Evolutionary conservation across 2,888 invertebrate species (phyloP).

Genomic region (Cyaniris semiargus): DNA sequence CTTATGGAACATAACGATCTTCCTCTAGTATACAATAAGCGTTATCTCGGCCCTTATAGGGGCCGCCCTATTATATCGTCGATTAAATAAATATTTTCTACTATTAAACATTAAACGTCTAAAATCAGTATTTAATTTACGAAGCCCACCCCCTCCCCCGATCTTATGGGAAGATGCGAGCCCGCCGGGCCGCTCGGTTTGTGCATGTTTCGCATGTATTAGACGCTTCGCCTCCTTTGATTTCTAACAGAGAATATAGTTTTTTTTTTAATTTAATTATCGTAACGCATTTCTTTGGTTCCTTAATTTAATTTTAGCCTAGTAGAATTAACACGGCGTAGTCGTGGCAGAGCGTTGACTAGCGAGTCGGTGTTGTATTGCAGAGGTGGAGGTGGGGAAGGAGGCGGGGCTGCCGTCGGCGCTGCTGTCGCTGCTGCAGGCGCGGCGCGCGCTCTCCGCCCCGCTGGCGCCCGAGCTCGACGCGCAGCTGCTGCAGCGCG

Average conservation of each 20-base stretch:
- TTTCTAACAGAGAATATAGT: conserved; percentile 75
- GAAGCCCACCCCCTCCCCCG: conserved; percentile 52
- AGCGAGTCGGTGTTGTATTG: conserved; percentile 74
- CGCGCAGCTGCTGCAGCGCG: conserved; percentile 63
- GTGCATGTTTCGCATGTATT: conserved; percentile 79
- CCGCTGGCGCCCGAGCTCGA: conserved; percentile 14
- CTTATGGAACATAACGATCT: conserved; percentile 66
- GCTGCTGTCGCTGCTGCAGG: conserved; percentile 72
- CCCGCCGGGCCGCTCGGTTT: conserved; percentile 61
- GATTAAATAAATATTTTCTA: conserved; percentile 72
- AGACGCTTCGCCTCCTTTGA: conserved; percentile 78
- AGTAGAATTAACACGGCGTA: conserved; percentile 80
- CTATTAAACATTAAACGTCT: conserved; percentile 65
- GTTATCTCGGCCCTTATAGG: conserved; percentile 62
- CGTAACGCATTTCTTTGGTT: conserved; percentile 81
- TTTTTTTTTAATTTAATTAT: conserved; percentile 62
- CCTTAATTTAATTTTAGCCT: conserved; percentile 79
- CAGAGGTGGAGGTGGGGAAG: conserved; percentile 61
- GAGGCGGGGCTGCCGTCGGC: conserved; percentile 67
- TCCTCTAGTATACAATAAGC: conserved; percentile 67
- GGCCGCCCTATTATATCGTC: conserved; percentile 65
- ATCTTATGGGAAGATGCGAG: conserved; percentile 75
- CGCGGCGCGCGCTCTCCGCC: conserved; percentile 53
- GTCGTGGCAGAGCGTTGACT: conserved; percentile 68
- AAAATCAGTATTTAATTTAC: conserved; percentile 57